Conservation (phyloP, 1,140 invertebrate species). For the Orius laevigatus region DNA sequence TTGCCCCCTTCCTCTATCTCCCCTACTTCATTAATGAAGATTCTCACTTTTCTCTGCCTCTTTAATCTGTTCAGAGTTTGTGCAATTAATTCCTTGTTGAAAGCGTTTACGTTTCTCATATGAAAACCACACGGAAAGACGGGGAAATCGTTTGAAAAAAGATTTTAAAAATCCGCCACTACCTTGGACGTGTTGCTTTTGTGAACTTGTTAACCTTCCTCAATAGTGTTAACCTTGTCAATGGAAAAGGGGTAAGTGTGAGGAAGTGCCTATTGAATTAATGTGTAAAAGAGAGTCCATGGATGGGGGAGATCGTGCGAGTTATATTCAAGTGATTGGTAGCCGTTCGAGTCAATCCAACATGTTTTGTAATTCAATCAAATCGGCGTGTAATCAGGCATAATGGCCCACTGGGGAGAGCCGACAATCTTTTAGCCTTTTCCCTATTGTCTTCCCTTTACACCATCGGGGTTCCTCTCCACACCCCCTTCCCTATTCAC, state of each 20-base stretch:
- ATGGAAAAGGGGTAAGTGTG: background rate
- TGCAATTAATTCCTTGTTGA: background rate
- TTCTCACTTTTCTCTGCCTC: background rate
- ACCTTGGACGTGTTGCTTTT: background rate
- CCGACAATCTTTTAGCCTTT: background rate
- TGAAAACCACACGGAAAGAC: too few species aligned
- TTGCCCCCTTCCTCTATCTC: background rate
- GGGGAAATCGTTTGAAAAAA: too few species aligned
- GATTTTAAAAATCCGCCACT: too few species aligned
- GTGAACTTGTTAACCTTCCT: too few species aligned
- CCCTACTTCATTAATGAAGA: background rate
- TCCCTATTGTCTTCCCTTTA: too few species aligned
- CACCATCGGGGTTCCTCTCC: too few species aligned
- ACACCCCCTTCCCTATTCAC: too few species aligned
- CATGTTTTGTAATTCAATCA: slow-evolving; percentile 18
- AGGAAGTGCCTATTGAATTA: background rate
- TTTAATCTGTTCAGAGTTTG: background rate
- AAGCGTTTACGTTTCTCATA: too few species aligned
- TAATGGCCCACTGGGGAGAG: slow-evolving; percentile 13
- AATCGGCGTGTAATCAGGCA: slow-evolving; percentile 16
- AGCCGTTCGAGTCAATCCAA: background rate
- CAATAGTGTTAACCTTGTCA: background rate
- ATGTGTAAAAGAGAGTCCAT: background rate
- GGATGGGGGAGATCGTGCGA: background rate
- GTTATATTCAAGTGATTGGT: slow-evolving; percentile 5